A percentile compares a stretch with the other conserved stretches of the same genome.
These are phyloP conservation scores for Cepphus grylle DNA, from an alignment of 2,113 vertebrate species.

Conservation along the genomic window DNA sequence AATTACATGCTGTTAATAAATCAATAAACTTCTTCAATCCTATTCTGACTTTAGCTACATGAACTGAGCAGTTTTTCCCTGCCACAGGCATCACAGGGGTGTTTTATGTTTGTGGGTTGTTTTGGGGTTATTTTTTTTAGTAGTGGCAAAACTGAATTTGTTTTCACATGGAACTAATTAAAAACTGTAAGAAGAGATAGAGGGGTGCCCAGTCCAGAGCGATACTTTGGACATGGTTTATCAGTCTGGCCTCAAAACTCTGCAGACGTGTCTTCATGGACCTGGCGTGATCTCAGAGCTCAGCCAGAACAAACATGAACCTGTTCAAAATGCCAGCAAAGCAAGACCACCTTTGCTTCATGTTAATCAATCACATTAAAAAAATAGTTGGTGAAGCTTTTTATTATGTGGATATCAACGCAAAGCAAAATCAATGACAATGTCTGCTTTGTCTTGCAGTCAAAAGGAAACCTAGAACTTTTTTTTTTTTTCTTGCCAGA, in stretches of 20 bases:
- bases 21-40: slow-evolving; percentile 15
- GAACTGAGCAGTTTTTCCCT: slow-evolving; percentile 2
- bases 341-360: neutral
- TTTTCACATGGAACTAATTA: neutral
- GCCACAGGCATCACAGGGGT: neutral
- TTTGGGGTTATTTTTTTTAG: neutral
- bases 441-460: neutral
- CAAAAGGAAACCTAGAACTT: neutral
- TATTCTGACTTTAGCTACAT: slow-evolving; percentile 4
- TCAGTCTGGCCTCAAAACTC: neutral
- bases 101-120: neutral
- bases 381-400: neutral
- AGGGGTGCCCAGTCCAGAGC: neutral
- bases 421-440: neutral
- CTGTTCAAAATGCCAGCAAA: neutral
- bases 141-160: neutral
- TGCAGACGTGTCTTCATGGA: neutral
- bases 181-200: neutral
- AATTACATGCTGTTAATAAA: slow-evolving; percentile 55
- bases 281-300: neutral
- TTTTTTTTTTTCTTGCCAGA: neutral
- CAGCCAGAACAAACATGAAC: neutral
- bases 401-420: neutral
- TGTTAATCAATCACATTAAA: neutral
- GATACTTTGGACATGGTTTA: neutral